phyloP scores from a whole-genome alignment of 2,113 vertebrate genomes.

The Leptobrachium ailaonicum region DNA sequence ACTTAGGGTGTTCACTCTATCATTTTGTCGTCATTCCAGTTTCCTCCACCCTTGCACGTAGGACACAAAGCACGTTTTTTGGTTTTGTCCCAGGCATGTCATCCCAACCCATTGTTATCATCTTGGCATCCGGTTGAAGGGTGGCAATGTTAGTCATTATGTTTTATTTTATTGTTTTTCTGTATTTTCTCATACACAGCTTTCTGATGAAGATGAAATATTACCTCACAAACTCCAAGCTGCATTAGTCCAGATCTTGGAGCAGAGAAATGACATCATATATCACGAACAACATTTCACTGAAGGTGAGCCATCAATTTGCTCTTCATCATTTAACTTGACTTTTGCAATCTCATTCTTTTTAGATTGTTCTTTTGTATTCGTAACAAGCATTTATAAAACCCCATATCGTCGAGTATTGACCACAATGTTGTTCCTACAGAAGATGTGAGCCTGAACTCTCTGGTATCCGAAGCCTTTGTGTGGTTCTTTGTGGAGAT shows the following conservation, averaged over 20 bases:
- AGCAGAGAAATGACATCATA: slow-evolving; percentile 84
- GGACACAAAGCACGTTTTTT: slow-evolving; percentile 26
- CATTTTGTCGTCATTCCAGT: slow-evolving; percentile 26
- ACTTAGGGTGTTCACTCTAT: slow-evolving; percentile 23
- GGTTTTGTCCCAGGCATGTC: not conserved
- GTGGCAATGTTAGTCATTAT: not conserved
- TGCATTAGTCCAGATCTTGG: slow-evolving; percentile 87
- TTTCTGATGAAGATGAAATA: slow-evolving; percentile 92
- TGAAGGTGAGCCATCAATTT: slow-evolving; percentile 66
- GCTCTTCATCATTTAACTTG: too few relatives aligned
- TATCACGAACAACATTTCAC: slow-evolving; percentile 64
- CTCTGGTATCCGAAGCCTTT: slow-evolving; percentile 88
- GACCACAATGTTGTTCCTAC: not conserved
- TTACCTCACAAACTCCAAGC: slow-evolving; percentile 93
- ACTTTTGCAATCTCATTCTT: too few relatives aligned
- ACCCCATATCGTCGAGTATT: not conserved
- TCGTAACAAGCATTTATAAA: not conserved
- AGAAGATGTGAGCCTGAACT: slow-evolving; percentile 68
- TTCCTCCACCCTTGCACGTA: slow-evolving; percentile 24
- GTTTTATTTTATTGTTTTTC: too few relatives aligned
- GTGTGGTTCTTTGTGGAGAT: slow-evolving; percentile 93
- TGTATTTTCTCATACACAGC: slow-evolving; percentile 59
- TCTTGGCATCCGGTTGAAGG: slow-evolving; percentile 6
- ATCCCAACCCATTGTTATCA: slow-evolving; percentile 17
- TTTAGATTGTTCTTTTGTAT: too few relatives aligned